phyloP scores from a whole-genome alignment of 2,888 invertebrate genomes.

The Ganaspis brasiliensis region DNA sequence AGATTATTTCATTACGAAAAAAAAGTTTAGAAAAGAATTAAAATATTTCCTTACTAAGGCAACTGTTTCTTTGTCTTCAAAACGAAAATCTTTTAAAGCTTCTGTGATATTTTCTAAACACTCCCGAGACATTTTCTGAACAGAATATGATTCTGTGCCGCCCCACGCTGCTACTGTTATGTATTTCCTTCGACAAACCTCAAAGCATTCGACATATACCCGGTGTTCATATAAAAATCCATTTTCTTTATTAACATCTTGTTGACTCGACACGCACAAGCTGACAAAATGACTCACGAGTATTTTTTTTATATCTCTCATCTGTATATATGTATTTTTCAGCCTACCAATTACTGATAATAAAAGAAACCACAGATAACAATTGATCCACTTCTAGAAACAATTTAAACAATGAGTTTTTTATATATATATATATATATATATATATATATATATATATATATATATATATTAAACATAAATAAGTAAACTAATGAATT shows the following conservation, averaged over 20 bases:
- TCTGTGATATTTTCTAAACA: conserved; percentile 62
- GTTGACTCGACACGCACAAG: background rate
- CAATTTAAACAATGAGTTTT: no score
- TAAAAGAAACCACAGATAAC: no score
- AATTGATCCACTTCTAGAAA: no score
- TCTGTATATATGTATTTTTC: no score
- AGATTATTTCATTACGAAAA: background rate
- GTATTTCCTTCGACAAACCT: background rate
- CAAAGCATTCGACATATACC: conserved; percentile 14
- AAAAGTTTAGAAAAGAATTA: background rate
- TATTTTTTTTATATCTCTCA: no score
- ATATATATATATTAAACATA: no score
- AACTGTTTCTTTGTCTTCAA: conserved; percentile 66
- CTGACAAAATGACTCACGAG: conserved; percentile 7
- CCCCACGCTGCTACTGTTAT: background rate
- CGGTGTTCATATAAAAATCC: conserved; percentile 11
- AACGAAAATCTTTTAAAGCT: conserved; percentile 71
- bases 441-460: no score
- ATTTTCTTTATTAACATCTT: background rate
- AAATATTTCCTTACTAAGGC: conserved; percentile 65
- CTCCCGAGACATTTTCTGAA: conserved; percentile 63
- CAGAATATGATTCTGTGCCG: background rate
- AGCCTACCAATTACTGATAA: no score
- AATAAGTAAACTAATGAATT: no score
- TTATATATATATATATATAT: no score